Conservation (phyloP, 2,888 invertebrate genomes). For the Odontothrips loti region DNA sequence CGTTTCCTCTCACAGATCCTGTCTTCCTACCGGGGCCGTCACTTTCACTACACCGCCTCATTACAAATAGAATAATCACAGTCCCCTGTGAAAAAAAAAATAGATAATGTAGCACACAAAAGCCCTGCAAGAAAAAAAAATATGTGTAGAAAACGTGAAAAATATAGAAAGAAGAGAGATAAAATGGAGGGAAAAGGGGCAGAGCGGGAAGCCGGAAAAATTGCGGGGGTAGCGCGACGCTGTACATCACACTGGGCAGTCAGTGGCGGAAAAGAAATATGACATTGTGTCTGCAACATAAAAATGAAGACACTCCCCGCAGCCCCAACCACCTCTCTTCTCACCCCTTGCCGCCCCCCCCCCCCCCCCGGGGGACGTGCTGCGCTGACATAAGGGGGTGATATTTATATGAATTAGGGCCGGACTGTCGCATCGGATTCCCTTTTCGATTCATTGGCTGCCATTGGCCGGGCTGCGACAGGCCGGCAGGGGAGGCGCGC, state of each 20-base stretch:
- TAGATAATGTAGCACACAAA: no score
- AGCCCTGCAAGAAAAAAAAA: no score
- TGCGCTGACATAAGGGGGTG: neutral
- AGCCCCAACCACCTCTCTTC: neutral
- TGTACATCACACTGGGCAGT: conserved; percentile 19
- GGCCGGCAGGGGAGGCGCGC: no score
- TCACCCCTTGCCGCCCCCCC: neutral
- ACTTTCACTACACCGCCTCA: no score
- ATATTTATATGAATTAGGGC: conserved; percentile 6
- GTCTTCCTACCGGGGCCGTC: no score
- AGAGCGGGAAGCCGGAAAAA: neutral
- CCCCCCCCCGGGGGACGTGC: neutral
- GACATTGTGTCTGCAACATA: conserved; percentile 19
- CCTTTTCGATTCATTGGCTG: neutral
- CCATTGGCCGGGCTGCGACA: neutral
- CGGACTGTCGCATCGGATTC: neutral
- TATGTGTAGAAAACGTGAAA: neutral
- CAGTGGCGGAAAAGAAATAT: conserved; percentile 19
- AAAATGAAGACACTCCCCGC: conserved; percentile 7
- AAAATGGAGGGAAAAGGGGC: neutral
- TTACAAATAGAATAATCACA: neutral
- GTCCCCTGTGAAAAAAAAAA: no score
- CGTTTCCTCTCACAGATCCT: no score
- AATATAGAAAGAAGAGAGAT: neutral
- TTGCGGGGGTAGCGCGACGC: neutral